Evolutionary conservation across 2,888 invertebrate genomes (phyloP).

Genomic region (Girardia tigrina): DNA sequence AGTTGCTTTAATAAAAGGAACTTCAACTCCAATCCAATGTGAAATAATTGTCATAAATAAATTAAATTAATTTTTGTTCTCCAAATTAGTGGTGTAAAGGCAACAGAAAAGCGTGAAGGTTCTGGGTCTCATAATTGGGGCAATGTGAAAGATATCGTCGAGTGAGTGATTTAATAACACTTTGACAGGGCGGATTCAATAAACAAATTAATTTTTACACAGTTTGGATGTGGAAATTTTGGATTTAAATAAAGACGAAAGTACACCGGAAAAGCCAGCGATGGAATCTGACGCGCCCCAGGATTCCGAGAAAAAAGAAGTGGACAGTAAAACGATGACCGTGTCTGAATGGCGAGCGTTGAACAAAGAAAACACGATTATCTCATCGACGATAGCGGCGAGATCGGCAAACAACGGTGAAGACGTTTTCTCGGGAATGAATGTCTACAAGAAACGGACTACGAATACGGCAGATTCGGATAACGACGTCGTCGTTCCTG

Average conservation of each 20-base stretch:
- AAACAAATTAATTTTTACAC: neutral
- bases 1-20: no score
- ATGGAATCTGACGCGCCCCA: neutral
- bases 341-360: neutral
- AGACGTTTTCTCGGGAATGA: neutral
- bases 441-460: conserved; percentile 4
- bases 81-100: conserved; percentile 66
- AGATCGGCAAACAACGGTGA: neutral
- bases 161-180: conserved; percentile 58
- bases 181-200: neutral
- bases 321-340: neutral
- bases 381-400: neutral
- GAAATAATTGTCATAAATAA: no score
- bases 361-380: neutral
- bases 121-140: conserved; percentile 91
- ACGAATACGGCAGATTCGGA: neutral
- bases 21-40: no score
- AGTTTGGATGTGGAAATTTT: neutral
- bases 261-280: neutral
- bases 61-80: no score
- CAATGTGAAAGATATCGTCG: conserved; percentile 74
- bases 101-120: conserved; percentile 82
- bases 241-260: neutral
- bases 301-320: neutral
- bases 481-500: neutral